Base-by-base conservation (phyloP, 2,888 invertebrate species). In the Apoda limacodes region DNA sequence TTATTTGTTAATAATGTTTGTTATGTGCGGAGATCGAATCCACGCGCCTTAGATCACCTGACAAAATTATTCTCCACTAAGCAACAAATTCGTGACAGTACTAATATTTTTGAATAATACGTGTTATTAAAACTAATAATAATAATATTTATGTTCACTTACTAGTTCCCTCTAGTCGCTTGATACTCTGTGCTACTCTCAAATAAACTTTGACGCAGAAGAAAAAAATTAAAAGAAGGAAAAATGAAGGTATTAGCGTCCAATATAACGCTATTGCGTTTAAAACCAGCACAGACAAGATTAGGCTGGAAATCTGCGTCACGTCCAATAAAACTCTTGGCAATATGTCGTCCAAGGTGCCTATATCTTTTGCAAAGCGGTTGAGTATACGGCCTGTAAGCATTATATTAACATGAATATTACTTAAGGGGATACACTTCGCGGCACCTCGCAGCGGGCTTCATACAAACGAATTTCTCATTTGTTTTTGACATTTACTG, bases 281-380 rank as follows among this genome's bases (percentile, higher is more conserved):
- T 2, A 90, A 80, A 1, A 84, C 50, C 9, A 90, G 56, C 2
- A 88, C 83, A 4, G 85, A 85, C 1, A 72, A 9, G 50, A 86
- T 46, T 2, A 66, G 67, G 34, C 71, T 60, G 39, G 72, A 76
- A 23, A 82, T 82, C 60, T 87, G 87, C 3, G 83, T 65, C 2
- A 89, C 85, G 51, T 90, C 89, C 15, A 91, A 56, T 11, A 88
- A 61, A 1, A 86, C 84, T 46, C 88, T 85, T 0, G 91, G 90
- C 23, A 92, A 59, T 26, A 88, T 69, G 52, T 93, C 92, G 53
- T 93, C 93, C 34, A 93, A 83, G 0, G 88, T 83, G 1, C 92
- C 92, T 57, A 93, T 87, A 60, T 95, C 95, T 59, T 93, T 94
- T 3, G 93, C 89, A 53, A 95, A 94, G 30, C 94, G 62, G 43